phyloP scores from a whole-genome alignment of 2,888 invertebrate genomes.

The Synanthedon andrenaeformis region DNA sequence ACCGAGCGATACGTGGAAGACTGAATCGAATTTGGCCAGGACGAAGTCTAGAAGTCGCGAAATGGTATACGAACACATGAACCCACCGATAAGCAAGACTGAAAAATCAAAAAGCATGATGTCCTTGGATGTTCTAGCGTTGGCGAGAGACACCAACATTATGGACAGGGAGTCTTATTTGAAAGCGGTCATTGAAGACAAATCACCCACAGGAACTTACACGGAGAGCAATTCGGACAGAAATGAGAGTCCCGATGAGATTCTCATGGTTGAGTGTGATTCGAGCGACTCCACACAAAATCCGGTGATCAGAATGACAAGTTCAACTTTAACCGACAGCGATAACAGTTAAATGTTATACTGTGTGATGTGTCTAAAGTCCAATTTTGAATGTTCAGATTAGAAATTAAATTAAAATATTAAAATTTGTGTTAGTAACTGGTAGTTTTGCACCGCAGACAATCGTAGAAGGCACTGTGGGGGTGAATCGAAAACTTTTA shows the following conservation, averaged over 20 bases:
- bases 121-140: conserved; percentile 55
- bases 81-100: conserved; percentile 40
- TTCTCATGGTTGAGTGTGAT: conserved; percentile 61
- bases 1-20: conserved; percentile 40
- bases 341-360: conserved; percentile 43
- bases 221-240: conserved; percentile 61
- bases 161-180: conserved; percentile 57
- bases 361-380: conserved; percentile 6
- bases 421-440: conserved; percentile 6
- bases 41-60: conserved; percentile 53
- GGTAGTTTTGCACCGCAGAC: not conserved
- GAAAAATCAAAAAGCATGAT: conserved; percentile 64
- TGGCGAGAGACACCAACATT: conserved; percentile 50
- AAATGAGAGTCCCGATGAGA: conserved; percentile 60
- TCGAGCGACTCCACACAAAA: conserved; percentile 60
- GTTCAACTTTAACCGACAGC: conserved; percentile 54
- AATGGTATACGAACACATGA: conserved; percentile 38
- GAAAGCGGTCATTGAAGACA: conserved; percentile 62
- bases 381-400: conserved; percentile 21
- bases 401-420: conserved; percentile 18
- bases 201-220: conserved; percentile 57
- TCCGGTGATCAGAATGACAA: conserved; percentile 62
- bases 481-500: not conserved
- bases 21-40: conserved; percentile 34
- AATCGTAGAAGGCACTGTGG: not conserved